Percentiles rank a stretch among this genome's conserved stretches.
Evolutionary conservation across 2,113 vertebrate genomes (phyloP).

Genomic region (Hippocampus zosterae): DNA sequence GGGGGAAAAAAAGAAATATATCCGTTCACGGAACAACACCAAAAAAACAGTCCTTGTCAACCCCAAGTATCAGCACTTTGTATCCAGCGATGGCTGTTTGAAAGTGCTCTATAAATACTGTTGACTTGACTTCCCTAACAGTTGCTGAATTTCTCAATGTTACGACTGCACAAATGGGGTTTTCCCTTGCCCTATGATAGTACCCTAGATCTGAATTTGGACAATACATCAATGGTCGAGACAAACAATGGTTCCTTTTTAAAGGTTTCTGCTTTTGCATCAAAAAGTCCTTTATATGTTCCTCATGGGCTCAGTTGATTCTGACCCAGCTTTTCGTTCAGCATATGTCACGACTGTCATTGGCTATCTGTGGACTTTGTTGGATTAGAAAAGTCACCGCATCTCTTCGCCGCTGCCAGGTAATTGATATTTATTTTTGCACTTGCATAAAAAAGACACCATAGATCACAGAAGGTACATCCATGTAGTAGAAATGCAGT

Average conservation of each 20-base stretch:
- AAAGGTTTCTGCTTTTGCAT: not conserved
- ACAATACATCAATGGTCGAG: too few relatives aligned
- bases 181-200: too few relatives aligned
- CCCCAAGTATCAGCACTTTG: too few relatives aligned
- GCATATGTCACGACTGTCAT: constrained; percentile 36
- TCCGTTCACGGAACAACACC: too few relatives aligned
- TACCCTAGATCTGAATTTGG: too few relatives aligned
- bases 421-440: constrained; percentile 74
- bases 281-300: constrained; percentile 13
- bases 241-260: not conserved
- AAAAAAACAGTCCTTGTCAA: too few relatives aligned
- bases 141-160: too few relatives aligned
- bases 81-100: too few relatives aligned
- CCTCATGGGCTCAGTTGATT: constrained; percentile 36
- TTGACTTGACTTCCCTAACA: too few relatives aligned
- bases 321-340: constrained; percentile 23
- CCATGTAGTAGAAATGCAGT: constrained; percentile 39
- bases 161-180: too few relatives aligned
- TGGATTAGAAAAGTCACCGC: constrained; percentile 22
- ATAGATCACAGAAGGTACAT: constrained; percentile 23
- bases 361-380: constrained; percentile 6
- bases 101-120: too few relatives aligned
- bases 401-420: constrained; percentile 28
- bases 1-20: too few relatives aligned
- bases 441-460: constrained; percentile 26